These are phyloP conservation scores for Hyperoplus immaculatus DNA, from an alignment of 2,797 vertebrate species.

Conservation along the genomic window DNA sequence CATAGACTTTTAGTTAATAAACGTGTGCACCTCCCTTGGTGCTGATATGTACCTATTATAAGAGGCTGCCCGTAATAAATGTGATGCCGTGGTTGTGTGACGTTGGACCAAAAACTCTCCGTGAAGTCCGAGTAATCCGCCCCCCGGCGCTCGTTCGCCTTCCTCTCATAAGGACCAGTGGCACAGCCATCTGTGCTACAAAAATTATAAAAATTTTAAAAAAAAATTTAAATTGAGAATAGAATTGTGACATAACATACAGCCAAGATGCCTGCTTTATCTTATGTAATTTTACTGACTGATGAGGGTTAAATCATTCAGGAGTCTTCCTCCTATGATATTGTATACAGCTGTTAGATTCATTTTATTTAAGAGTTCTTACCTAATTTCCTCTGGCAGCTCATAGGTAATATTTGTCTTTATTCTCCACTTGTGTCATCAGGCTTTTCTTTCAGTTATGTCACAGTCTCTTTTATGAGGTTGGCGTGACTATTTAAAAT, in stretches of 20 bases:
- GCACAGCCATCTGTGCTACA: not conserved
- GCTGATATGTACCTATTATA: no score
- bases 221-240: not conserved
- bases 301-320: not conserved
- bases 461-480: slow-evolving; percentile 56
- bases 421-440: slow-evolving; percentile 50
- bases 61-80: no score
- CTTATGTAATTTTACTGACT: not conserved
- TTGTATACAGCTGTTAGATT: not conserved
- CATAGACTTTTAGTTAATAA: no score
- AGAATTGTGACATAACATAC: not conserved
- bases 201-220: no score
- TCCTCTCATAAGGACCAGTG: not conserved
- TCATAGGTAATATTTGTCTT: slow-evolving; percentile 66
- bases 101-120: no score
- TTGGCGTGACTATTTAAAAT: slow-evolving; percentile 59
- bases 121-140: no score
- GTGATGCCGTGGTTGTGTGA: no score
- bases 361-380: slow-evolving; percentile 1
- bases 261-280: not conserved
- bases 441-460: slow-evolving; percentile 35
- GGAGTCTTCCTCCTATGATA: not conserved
- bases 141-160: no score
- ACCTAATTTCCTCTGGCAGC: slow-evolving; percentile 44
- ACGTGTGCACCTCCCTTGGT: no score